Evolutionary conservation across 2,113 vertebrate genomes (phyloP).

Genomic region (Lophius piscatorius): DNA sequence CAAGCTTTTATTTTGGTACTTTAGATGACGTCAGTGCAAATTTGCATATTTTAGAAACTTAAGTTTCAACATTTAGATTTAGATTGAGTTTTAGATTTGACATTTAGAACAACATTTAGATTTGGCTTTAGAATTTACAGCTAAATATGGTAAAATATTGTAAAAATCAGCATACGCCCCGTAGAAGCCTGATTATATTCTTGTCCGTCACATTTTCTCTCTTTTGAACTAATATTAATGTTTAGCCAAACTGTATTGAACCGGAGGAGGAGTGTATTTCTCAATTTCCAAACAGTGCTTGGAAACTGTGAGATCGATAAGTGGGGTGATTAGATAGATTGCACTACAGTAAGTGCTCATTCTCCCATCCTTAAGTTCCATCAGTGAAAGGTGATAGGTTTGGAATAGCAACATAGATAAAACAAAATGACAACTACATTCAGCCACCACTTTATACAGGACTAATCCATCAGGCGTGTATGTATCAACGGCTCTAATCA

Average conservation of each 20-base stretch:
- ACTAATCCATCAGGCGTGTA: neutral
- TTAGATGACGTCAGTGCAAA: too few relatives aligned
- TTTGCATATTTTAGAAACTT: too few relatives aligned
- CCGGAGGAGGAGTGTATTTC: constrained; percentile 3
- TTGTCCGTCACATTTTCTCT: constrained; percentile 1
- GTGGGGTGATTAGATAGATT: constrained; percentile 38
- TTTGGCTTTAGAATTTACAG: too few relatives aligned
- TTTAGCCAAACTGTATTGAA: neutral
- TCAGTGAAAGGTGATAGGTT: constrained; percentile 40
- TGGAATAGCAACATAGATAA: constrained; percentile 14
- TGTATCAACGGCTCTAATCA: too few relatives aligned
- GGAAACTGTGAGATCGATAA: constrained; percentile 30
- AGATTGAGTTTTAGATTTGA: too few relatives aligned
- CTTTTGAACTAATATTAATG: neutral
- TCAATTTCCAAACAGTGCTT: constrained; percentile 24
- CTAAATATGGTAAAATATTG: too few relatives aligned
- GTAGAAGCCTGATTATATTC: constrained; percentile 12
- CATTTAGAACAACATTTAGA: too few relatives aligned
- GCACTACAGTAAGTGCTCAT: constrained; percentile 34
- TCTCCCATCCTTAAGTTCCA: too few relatives aligned
- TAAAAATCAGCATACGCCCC: too few relatives aligned
- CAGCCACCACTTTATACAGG: constrained; percentile 12
- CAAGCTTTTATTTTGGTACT: too few relatives aligned
- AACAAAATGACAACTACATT: constrained; percentile 8
- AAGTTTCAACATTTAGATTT: too few relatives aligned